A percentile compares a stretch with the other conserved stretches of the same genome.
Conservation (phyloP, 2,113 vertebrate genomes). For the Corynorhinus townsendii region DNA sequence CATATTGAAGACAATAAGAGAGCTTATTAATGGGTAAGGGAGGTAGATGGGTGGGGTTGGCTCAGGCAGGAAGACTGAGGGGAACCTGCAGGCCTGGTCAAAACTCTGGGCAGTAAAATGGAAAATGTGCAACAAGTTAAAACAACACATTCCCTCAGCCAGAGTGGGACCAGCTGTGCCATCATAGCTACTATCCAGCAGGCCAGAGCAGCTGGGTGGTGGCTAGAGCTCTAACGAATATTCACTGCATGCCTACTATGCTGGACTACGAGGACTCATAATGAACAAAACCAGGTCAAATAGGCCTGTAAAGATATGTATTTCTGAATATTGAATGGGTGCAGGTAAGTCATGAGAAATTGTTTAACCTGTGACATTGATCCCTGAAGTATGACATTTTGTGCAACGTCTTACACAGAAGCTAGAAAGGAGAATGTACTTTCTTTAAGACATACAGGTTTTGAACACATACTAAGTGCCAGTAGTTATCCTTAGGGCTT, state of each 20-base stretch:
- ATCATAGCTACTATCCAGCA: neutral
- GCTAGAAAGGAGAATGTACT: neutral
- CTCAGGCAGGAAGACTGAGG: neutral
- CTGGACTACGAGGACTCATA: neutral
- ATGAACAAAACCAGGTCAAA: neutral
- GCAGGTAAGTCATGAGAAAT: neutral
- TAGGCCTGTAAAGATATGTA: neutral
- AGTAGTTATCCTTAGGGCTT: neutral
- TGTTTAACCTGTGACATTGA: neutral
- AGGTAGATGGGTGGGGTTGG: neutral
- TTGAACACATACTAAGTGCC: neutral
- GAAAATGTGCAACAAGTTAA: neutral
- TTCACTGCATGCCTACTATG: neutral
- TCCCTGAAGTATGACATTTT: neutral
- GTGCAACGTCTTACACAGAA: neutral
- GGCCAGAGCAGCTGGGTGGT: neutral
- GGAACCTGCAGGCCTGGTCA: neutral
- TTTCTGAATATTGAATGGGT: neutral
- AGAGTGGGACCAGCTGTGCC: neutral
- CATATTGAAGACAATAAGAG: neutral
- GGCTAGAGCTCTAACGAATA: neutral
- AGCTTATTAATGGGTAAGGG: neutral
- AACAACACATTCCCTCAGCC: neutral
- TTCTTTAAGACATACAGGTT: neutral
- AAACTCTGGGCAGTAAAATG: neutral